Evolutionary conservation across 2,888 invertebrate species (phyloP), one percentile per base, ranked within the genome.

Genomic region (Syrista parreyssii): DNA sequence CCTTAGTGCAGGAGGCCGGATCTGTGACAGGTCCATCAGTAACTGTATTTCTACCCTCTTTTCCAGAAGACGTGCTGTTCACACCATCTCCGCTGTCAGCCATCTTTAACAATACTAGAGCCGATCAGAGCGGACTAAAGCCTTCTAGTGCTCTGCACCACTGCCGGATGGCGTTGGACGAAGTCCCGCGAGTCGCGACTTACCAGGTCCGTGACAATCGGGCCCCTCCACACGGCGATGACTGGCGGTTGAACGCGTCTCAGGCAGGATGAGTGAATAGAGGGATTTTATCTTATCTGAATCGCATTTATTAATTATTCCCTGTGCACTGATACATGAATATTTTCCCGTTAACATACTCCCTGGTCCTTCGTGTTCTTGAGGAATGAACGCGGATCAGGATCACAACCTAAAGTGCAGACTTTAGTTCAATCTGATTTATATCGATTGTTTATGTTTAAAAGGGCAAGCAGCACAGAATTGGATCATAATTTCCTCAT

Each of bases 1-100:
- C 94, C 93, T 94, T 94, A 72, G 91, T 92, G 76, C 91, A 91
- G 81, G 95, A 95, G 73, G 96, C 96, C 79, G 96, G 96, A 91
- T 96, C 96, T 69, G 96, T 96, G 84, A 96, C 94, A 78, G 96
- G 96, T 87, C 95, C 95, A 91, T 96, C 96, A 84, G 94, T 94
- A 12, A 95, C 93, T 76, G 94, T 83, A 82, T 86, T 87, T 84
- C 88, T 87, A 82, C 82, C 83, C 79, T 88, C 89, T 87, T 90
- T 90, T 76, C 89, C 88, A 74, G 89, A 88, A 75, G 87, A 85
- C 78, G 86, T 84, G 79, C 82, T 84, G 79, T 86, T 88, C 84
- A 86, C 84, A 84, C 85, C 87, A 78, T 89, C 90, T 79, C 89
- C 89, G 85, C 86, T 88, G 88, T 90, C 90, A 84, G 90, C 90